Conservation (phyloP, 2,888 invertebrate genomes). For the Ochropacha duplaris region DNA sequence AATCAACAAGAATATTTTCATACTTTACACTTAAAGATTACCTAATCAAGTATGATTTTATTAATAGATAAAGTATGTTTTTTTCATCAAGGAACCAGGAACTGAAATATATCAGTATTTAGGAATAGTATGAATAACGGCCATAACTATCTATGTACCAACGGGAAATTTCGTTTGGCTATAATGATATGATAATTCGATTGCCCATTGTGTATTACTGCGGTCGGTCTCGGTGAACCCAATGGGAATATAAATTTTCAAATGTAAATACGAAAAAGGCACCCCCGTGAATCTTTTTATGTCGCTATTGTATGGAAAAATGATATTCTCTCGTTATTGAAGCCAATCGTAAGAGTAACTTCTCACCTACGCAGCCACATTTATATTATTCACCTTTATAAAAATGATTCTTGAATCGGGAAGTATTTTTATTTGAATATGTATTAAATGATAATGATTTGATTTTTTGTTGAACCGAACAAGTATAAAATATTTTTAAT, state of each 20-base stretch:
- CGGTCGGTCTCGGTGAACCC: constrained; percentile 68
- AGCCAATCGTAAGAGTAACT: constrained; percentile 49
- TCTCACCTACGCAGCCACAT: constrained; percentile 37
- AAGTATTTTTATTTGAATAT: background rate
- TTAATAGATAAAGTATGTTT: no score
- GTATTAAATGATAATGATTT: no score
- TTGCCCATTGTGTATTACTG: constrained; percentile 75
- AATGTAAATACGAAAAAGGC: constrained; percentile 75
- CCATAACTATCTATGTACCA: constrained; percentile 28
- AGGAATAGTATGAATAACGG: constrained; percentile 22
- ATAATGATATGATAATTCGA: constrained; percentile 78
- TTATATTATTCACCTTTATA: constrained; percentile 29
- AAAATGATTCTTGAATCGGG: background rate
- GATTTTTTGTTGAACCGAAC: no score
- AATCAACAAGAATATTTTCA: no score
- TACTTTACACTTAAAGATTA: no score
- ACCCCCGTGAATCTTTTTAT: constrained; percentile 69
- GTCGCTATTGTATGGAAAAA: constrained; percentile 63
- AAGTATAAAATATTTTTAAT: no score
- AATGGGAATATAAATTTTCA: constrained; percentile 75
- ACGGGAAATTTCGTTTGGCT: constrained; percentile 43
- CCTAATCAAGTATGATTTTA: no score
- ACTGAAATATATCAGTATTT: constrained; percentile 17
- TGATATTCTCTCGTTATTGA: constrained; percentile 57
- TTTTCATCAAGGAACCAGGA: no score